A percentile compares a stretch with the other conserved stretches of the same genome.
Conservation (phyloP, 2,888 invertebrate species). For the Cremastobaeus sp. region DNA sequence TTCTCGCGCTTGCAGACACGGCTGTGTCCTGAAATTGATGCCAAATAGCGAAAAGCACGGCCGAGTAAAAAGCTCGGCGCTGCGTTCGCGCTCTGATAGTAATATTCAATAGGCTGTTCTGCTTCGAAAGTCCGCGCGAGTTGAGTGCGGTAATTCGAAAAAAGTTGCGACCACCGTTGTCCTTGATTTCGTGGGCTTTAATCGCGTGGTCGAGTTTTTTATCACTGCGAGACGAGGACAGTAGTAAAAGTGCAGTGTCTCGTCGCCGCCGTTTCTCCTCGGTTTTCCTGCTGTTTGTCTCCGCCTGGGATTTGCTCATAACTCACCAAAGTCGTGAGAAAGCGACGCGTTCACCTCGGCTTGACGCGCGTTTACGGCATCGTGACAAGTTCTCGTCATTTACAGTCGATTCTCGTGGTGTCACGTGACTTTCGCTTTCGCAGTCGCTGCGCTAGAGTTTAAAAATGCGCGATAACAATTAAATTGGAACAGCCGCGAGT, state of each 20-base stretch:
- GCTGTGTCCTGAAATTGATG: not conserved
- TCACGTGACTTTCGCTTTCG: constrained; percentile 52
- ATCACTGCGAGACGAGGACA: constrained; percentile 35
- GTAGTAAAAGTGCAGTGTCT: constrained; percentile 54
- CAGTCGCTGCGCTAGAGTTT: constrained; percentile 29
- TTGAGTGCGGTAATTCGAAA: no score
- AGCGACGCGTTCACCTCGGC: constrained; percentile 3
- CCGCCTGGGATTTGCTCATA: constrained; percentile 34
- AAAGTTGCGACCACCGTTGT: constrained; percentile 52
- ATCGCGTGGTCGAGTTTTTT: constrained; percentile 53
- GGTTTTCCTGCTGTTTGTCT: constrained; percentile 13
- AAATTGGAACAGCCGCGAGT: constrained; percentile 36
- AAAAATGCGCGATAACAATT: constrained; percentile 45
- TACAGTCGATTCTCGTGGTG: constrained; percentile 30
- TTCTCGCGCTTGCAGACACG: not conserved
- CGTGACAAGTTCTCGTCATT: constrained; percentile 43
- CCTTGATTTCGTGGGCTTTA: constrained; percentile 56
- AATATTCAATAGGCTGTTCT: no score
- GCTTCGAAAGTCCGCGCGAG: no score
- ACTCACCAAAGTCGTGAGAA: constrained; percentile 33
- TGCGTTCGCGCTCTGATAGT: no score
- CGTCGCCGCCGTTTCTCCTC: constrained; percentile 13
- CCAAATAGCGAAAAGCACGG: not conserved
- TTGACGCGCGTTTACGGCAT: constrained; percentile 21
- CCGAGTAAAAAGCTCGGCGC: no score